Evolutionary conservation across 1,140 invertebrate genomes (phyloP), one percentile per base, ranked within the genome.

Genomic region (Antheraea pernyi): DNA sequence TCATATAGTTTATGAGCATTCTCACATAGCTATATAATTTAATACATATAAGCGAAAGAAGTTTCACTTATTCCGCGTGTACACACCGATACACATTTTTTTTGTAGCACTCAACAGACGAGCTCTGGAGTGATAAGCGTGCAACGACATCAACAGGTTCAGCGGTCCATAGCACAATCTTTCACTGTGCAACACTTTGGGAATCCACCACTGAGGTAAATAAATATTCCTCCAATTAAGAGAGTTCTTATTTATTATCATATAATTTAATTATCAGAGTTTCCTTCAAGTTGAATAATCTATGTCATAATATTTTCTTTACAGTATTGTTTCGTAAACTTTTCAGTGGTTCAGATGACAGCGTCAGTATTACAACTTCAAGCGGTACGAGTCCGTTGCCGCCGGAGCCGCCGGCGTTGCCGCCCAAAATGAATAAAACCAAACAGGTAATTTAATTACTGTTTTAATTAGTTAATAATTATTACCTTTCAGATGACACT

Each of bases 341-440:
- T 80, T 80, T 11, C 76, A 91, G 89, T 74, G 89, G 89, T 61
- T 91, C 89, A 7, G 87, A 90, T 68, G 89, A 91, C 68, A 90
- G 85, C 67, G 85, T 90, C 16, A 84, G 83, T 67, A 84, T 89
- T 76, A 79, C 77, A 10, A 84, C 84, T 9, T 85, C 85, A 65
- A 83, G 81, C 69, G 80, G 85, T 68, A 80, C 82, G 59, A 85
- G 85, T 72, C 83, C 86, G 9, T 77, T 86, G 19, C 87, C 92
- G 3, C 79, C 84, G 83, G 91, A 93, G 71, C 96, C 96, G 53
- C 97, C 96, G 16, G 96, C 96, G 18, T 88, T 97, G 74, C 97
- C 97, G 67, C 97, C 97, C 65, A 97, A 97, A 91, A 94, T 91
- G 93, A 88, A 93, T 78, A 80, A 94, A 88, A 89, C 82, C 84